Evolutionary conservation across 2,113 vertebrate genomes (phyloP).

Genomic region (Crotalus helleri): DNA sequence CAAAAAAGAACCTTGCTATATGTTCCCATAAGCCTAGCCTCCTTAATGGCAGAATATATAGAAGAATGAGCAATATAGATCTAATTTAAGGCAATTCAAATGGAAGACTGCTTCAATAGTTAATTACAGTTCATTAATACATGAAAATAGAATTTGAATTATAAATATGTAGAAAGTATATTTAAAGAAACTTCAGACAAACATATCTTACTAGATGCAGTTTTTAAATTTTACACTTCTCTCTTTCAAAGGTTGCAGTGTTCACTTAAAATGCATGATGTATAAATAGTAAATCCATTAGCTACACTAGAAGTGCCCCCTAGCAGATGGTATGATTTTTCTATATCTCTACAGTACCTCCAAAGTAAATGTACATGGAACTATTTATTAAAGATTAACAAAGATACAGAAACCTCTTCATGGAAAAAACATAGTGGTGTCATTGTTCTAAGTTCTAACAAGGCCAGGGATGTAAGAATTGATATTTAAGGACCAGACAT

Average conservation of each 20-base stretch:
- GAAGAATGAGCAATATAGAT: background rate
- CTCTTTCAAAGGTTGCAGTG: background rate
- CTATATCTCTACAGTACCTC: background rate
- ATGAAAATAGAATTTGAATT: background rate
- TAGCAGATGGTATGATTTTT: background rate
- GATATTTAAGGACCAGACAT: fast-evolving
- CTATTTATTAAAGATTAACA: background rate
- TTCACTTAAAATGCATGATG: background rate
- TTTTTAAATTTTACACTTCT: background rate
- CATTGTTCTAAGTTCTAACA: background rate
- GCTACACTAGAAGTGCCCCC: background rate
- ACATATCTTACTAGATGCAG: background rate
- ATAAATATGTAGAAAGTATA: background rate
- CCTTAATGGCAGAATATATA: background rate
- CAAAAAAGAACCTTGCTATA: background rate
- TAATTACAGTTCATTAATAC: background rate
- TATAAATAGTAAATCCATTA: background rate
- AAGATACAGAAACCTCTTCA: background rate
- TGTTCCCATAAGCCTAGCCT: background rate
- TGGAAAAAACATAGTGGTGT: background rate
- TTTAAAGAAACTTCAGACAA: background rate
- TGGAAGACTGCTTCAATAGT: background rate
- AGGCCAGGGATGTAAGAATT: background rate
- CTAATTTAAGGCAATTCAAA: background rate
- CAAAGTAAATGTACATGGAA: background rate